phyloP scores from a whole-genome alignment of 2,888 invertebrate species.

The Lepetodrilus schrolli region DNA sequence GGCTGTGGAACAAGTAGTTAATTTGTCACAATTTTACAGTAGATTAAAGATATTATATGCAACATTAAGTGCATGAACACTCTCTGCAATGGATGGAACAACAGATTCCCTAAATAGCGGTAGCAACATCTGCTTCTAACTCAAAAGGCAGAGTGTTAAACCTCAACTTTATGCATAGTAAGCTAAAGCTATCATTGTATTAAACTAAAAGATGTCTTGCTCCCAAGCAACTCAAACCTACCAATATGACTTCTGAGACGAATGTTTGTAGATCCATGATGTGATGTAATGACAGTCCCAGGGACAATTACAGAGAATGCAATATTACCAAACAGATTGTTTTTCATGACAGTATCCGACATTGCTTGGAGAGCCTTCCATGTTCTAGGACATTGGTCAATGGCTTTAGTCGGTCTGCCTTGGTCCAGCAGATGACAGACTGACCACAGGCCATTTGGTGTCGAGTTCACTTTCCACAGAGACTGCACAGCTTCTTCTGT shows the following conservation, averaged over 20 bases:
- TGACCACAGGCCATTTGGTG: constrained; percentile 64
- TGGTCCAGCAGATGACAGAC: constrained; percentile 70
- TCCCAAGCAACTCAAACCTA: too few relatives aligned
- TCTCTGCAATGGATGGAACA: too few relatives aligned
- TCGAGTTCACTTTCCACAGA: constrained; percentile 64
- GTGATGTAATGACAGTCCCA: constrained; percentile 63
- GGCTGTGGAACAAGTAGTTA: too few relatives aligned
- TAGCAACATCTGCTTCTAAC: too few relatives aligned
- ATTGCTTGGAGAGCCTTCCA: constrained; percentile 51
- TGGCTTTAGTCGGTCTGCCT: constrained; percentile 57
- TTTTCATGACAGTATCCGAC: constrained; percentile 54
- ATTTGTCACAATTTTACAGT: too few relatives aligned
- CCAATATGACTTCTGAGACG: constrained; percentile 72
- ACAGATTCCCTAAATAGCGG: too few relatives aligned
- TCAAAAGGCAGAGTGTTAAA: too few relatives aligned
- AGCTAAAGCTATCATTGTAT: too few relatives aligned
- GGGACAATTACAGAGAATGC: constrained; percentile 71
- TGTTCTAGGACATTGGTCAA: constrained; percentile 60
- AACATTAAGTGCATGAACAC: too few relatives aligned
- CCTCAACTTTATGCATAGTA: too few relatives aligned
- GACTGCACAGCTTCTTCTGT: constrained; percentile 1
- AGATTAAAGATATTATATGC: too few relatives aligned
- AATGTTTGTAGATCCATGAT: constrained; percentile 72
- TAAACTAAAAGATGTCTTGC: too few relatives aligned
- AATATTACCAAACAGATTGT: constrained; percentile 71